Percentiles rank a stretch among this genome's conserved stretches.
Evolutionary conservation across 2,113 vertebrate genomes (phyloP).

Genomic region (Crocuta crocuta): DNA sequence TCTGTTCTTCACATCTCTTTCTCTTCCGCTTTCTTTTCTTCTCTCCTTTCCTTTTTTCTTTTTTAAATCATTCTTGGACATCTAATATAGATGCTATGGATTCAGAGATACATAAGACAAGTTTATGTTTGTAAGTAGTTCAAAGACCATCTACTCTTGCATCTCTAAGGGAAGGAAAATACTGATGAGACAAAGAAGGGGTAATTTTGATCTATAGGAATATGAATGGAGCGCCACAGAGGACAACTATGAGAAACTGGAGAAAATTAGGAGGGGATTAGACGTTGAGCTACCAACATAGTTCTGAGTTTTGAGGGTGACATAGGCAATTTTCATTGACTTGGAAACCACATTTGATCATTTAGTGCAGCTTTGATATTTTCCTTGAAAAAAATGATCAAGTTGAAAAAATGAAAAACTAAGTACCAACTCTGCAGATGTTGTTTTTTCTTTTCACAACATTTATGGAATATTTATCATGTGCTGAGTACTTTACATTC

Average conservation of each 20-base stretch:
- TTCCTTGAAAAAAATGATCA: neutral
- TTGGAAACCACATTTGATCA: neutral
- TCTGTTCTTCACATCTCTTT: neutral
- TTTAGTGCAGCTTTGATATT: neutral
- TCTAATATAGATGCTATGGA: neutral
- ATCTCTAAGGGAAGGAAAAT: neutral
- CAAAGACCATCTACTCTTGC: too few species aligned
- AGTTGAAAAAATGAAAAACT: neutral
- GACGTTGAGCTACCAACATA: neutral
- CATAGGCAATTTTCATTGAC: neutral
- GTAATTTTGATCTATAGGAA: neutral
- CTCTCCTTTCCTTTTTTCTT: neutral
- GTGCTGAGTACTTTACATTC: neutral
- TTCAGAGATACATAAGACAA: neutral
- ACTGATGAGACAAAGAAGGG: neutral
- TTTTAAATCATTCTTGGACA: neutral
- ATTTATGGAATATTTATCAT: neutral
- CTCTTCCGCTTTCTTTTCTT: neutral
- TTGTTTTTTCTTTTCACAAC: neutral
- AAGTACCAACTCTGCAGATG: neutral
- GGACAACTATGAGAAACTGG: neutral
- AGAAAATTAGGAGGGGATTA: neutral
- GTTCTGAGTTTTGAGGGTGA: neutral
- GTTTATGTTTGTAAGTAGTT: neutral
- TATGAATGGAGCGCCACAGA: neutral